Evolutionary conservation across 30 jellyfish, hydroid and myxozoan genomes (phyloP).

Genomic region (Sanderia malayensis): DNA sequence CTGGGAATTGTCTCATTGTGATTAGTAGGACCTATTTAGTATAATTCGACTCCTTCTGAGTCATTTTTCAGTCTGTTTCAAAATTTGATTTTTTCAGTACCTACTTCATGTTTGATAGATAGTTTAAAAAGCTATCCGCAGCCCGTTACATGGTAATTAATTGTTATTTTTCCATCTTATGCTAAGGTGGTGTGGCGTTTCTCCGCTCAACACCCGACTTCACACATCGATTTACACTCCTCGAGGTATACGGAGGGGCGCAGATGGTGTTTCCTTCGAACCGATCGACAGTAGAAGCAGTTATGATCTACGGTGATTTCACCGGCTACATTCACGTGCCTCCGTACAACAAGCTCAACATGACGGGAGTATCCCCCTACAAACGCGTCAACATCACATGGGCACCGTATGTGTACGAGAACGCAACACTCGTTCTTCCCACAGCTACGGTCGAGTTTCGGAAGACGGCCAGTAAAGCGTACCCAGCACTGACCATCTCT

Average conservation of each 20-base stretch:
- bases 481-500: constrained; percentile 52
- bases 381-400: constrained; percentile 62
- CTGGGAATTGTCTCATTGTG: too few relatives aligned
- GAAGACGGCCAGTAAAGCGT: constrained; percentile 33
- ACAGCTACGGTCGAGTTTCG: constrained; percentile 60
- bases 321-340: constrained; percentile 61
- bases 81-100: too few relatives aligned
- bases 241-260: constrained; percentile 63
- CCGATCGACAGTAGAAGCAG: constrained; percentile 20
- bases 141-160: too few relatives aligned
- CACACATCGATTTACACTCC: constrained; percentile 41
- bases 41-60: too few relatives aligned
- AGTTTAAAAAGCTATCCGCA: too few relatives aligned
- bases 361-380: constrained; percentile 62
- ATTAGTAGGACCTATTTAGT: too few relatives aligned
- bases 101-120: too few relatives aligned
- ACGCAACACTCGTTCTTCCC: constrained; percentile 47
- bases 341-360: constrained; percentile 38
- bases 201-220: constrained; percentile 22
- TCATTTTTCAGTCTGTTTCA: too few relatives aligned
- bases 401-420: constrained; percentile 49
- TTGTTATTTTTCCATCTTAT: not conserved
- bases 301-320: constrained; percentile 41
- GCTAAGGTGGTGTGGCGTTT: constrained; percentile 51
- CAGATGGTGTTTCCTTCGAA: constrained; percentile 43